Evolutionary conservation across 2,797 vertebrate genomes (phyloP), one percentile per base, ranked within the genome.

Genomic region (Tachyglossus aculeatus): DNA sequence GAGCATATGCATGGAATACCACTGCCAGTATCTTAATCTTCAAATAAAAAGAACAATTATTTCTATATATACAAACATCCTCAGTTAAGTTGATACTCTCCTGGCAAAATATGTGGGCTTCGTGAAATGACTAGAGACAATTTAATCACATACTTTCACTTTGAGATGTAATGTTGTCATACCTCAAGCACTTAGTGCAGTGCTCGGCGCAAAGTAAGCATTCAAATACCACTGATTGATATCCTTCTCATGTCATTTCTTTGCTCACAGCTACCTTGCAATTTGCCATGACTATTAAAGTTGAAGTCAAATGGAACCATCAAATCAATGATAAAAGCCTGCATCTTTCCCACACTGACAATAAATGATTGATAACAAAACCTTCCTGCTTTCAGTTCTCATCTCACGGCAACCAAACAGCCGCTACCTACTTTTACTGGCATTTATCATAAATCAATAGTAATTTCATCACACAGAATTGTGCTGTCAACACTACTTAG

Each of bases 391-490:
- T 94, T 93, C 87, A 92, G 93, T 91, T 94, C 85, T 86, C 91
- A 90, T 93, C 85, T 94, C 94, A 97, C 94, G 94, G 94, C 92
- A 93, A 95, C 93, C 94, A 95, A 95, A 92, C 91, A 93, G 92
- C 88, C 85, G 86, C 89, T 91, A 92, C 90, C 71, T 85, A 86
- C 90, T 92, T 92, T 90, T 87, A 87, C 90, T 90, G 93, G 94
- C 94, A 92, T 94, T 95, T 95, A 93, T 95, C 93, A 96, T 97
- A 96, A 96, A 96, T 97, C 95, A 96, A 92, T 92, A 93, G 91
- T 91, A 94, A 94, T 96, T 95, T 96, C 91, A 95, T 94, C 91
- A 95, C 71, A 90, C 64, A 84, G 85, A 89, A 92, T 91, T 86
- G 81, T 83, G 83, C 88, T 89, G 87, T 91, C 85, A 89, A 85